Conservation (phyloP, 1,140 invertebrate species). For the Diorhabda carinulata region DNA sequence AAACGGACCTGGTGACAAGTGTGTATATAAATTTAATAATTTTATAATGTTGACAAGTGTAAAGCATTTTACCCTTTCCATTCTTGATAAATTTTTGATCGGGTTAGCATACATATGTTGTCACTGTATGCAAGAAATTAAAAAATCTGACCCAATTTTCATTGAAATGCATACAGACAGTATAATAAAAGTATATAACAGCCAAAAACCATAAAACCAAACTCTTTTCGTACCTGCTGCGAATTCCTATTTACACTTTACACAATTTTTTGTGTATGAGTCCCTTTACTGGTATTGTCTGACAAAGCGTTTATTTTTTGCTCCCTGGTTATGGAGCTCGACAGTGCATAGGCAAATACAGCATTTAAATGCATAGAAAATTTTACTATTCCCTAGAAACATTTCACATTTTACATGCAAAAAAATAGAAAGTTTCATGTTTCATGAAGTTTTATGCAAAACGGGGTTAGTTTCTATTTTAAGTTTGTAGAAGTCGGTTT, state of each 20-base stretch:
- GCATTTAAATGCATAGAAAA: slow-evolving; percentile 48
- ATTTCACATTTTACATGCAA: slow-evolving; percentile 31
- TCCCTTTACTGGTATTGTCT: slow-evolving; percentile 9
- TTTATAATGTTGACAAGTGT: too few species aligned
- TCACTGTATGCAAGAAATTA: not conserved
- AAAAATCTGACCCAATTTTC: not conserved
- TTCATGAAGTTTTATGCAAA: slow-evolving; percentile 29
- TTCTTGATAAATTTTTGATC: too few species aligned
- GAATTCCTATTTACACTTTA: slow-evolving; percentile 15
- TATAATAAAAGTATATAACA: slow-evolving; percentile 10
- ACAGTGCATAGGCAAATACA: slow-evolving; percentile 38
- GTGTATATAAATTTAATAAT: too few species aligned
- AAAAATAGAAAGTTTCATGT: slow-evolving; percentile 40
- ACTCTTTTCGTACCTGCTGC: slow-evolving; percentile 18
- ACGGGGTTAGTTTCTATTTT: slow-evolving; percentile 7
- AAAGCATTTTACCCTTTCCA: too few species aligned
- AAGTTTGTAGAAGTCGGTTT: not conserved
- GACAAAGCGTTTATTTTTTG: slow-evolving; percentile 26
- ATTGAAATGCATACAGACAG: not conserved
- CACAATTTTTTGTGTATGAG: slow-evolving; percentile 24
- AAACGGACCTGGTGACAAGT: too few species aligned
- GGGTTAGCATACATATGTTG: too few species aligned
- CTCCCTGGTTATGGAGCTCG: slow-evolving; percentile 11
- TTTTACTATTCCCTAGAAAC: slow-evolving; percentile 45
- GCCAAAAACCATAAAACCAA: slow-evolving; percentile 20